phyloP scores from a whole-genome alignment of 2,797 vertebrate species.

The Mormyrops attenuatus region DNA sequence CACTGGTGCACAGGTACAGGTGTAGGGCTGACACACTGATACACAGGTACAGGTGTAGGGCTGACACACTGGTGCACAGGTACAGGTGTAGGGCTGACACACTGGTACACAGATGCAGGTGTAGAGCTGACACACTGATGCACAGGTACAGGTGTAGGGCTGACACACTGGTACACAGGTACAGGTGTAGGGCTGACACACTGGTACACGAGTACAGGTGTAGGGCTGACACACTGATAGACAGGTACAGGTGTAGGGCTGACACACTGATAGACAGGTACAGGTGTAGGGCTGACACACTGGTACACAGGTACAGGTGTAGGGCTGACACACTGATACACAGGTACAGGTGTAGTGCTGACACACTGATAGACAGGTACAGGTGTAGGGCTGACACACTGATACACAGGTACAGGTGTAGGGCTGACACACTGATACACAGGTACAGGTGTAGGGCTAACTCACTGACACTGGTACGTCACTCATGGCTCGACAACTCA shows the following conservation, averaged over 20 bases:
- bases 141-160: no score
- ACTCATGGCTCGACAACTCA: conserved; percentile 53
- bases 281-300: background rate
- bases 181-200: background rate
- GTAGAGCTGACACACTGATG: no score
- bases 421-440: background rate
- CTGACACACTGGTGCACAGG: background rate
- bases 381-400: background rate
- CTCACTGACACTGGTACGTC: background rate
- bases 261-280: no score
- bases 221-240: no score
- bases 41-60: background rate
- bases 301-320: no score
- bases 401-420: background rate
- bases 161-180: no score
- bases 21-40: background rate
- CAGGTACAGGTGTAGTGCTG: background rate
- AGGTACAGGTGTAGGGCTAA: background rate
- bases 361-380: background rate
- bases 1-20: background rate
- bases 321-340: no score
- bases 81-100: background rate
- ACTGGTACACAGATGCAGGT: background rate
- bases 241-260: no score
- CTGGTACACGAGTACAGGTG: background rate